Evolutionary conservation across 2,888 invertebrate species (phyloP).

Genomic region (Heliothis peltigera): DNA sequence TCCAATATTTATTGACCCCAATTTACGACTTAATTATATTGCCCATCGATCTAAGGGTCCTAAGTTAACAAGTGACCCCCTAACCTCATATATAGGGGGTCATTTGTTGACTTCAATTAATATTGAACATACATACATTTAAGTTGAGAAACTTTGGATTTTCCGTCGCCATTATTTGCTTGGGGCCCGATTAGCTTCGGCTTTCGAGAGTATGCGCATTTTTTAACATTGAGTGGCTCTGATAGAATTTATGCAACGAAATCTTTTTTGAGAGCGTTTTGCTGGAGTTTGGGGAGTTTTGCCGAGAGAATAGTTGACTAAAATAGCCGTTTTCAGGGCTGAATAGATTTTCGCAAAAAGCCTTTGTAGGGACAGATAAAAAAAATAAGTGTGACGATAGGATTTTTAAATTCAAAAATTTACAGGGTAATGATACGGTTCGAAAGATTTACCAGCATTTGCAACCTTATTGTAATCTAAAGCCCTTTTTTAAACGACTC

Average conservation of each 20-base stretch:
- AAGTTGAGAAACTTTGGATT: conserved; percentile 7
- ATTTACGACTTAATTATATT: conserved; percentile 53
- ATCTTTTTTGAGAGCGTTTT: conserved; percentile 20
- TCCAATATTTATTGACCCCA: conserved; percentile 44
- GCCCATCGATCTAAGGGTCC: conserved; percentile 25
- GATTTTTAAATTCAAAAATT: not conserved
- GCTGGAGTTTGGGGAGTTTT: conserved; percentile 12
- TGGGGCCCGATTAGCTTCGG: conserved; percentile 13
- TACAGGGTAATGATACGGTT: too few relatives aligned
- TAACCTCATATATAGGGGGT: not conserved
- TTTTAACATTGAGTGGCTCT: conserved; percentile 39
- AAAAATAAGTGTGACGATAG: not conserved
- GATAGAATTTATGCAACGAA: conserved; percentile 45
- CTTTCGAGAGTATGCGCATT: conserved; percentile 47
- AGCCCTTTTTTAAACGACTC: too few relatives aligned
- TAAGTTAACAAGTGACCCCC: conserved; percentile 44
- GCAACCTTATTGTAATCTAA: too few relatives aligned
- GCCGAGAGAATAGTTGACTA: conserved; percentile 2
- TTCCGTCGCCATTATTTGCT: conserved; percentile 16
- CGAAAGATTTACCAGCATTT: too few relatives aligned
- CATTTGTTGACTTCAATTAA: conserved; percentile 6
- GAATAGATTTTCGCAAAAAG: not conserved
- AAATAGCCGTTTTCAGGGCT: conserved; percentile 6
- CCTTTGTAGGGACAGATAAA: not conserved
- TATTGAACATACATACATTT: conserved; percentile 3